A percentile compares a stretch with the other conserved stretches of the same genome.
Evolutionary conservation across 1,140 invertebrate genomes (phyloP).

Genomic region (Lepidurus packardi): DNA sequence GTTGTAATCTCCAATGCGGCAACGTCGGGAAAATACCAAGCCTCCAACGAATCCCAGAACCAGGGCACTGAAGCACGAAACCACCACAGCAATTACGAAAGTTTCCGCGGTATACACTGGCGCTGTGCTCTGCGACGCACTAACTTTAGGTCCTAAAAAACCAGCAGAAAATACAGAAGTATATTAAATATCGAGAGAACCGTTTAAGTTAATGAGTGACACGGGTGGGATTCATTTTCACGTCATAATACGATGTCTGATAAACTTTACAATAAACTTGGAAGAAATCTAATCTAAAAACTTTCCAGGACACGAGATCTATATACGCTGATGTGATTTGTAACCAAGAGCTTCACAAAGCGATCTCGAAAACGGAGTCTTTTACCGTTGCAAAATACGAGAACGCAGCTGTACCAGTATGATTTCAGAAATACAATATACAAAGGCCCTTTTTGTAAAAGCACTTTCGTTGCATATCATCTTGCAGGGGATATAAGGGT

Average conservation of each 20-base stretch:
- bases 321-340: not conserved
- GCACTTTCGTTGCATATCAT: not conserved
- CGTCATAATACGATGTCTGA: too few species aligned
- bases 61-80: slow-evolving; percentile 68
- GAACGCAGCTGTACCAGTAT: not conserved
- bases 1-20: slow-evolving; percentile 55
- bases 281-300: too few species aligned
- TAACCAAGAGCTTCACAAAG: not conserved
- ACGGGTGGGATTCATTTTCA: not conserved
- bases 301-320: too few species aligned
- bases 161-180: slow-evolving; percentile 24
- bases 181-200: not conserved
- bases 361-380: not conserved
- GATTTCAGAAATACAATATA: slow-evolving; percentile 14
- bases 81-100: slow-evolving; percentile 67
- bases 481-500: not conserved
- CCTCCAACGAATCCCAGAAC: slow-evolving; percentile 75
- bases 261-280: too few species aligned
- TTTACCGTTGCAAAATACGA: not conserved
- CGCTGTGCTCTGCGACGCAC: slow-evolving; percentile 49
- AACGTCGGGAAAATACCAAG: slow-evolving; percentile 70
- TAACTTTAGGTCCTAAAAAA: slow-evolving; percentile 39
- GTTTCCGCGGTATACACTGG: slow-evolving; percentile 73
- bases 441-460: not conserved
- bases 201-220: not conserved